Conservation (phyloP, 2,797 vertebrate species). For the Helarctos malayanus region DNA sequence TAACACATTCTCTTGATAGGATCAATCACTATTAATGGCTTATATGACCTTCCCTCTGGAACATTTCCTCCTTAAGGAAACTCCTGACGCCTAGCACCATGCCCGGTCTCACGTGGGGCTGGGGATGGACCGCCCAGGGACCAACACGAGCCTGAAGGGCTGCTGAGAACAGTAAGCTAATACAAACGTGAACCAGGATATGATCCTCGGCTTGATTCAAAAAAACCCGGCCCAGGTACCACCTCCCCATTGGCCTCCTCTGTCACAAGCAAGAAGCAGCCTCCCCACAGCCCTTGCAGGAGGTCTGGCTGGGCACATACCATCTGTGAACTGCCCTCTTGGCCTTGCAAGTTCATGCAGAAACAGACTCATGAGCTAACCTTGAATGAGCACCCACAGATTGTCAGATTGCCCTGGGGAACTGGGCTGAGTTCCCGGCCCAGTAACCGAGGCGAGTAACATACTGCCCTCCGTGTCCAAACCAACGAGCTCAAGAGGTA, state of each 20-base stretch:
- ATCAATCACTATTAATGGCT: not conserved
- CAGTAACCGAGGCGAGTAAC: not conserved
- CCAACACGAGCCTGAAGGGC: not conserved
- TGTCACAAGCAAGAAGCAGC: not conserved
- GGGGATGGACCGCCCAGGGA: not conserved
- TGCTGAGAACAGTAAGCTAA: not conserved
- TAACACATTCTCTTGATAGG: not conserved
- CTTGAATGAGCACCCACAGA: not conserved
- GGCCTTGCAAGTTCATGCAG: not conserved
- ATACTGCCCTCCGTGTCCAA: not conserved
- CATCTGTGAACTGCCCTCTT: not conserved
- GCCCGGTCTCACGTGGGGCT: not conserved
- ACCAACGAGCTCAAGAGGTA: not conserved
- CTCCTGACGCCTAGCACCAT: not conserved
- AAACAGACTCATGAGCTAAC: not conserved
- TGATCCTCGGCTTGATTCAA: not conserved
- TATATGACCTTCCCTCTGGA: not conserved
- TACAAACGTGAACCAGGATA: not conserved
- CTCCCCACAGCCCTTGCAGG: not conserved
- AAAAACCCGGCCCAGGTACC: not conserved
- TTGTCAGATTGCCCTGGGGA: not conserved
- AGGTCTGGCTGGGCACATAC: not conserved
- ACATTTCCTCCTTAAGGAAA: not conserved
- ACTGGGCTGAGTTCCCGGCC: not conserved
- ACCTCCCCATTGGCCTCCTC: not conserved